Evolutionary conservation across 37 sponge, comb jelly and placozoan species (phyloP).

Genomic region (Crambe crambe): DNA sequence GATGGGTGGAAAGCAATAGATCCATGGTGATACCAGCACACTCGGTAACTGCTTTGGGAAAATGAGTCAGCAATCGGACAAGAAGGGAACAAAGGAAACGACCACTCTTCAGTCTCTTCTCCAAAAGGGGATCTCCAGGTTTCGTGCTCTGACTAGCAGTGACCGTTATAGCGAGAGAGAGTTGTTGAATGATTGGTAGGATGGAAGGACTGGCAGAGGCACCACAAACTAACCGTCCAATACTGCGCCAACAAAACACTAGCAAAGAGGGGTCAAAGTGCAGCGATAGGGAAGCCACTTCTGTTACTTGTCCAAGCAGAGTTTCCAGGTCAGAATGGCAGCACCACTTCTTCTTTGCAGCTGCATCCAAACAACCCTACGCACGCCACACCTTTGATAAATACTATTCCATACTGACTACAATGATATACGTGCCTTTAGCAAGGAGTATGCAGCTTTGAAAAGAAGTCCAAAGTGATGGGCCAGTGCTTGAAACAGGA

Average conservation of each 20-base stretch:
- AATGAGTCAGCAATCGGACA: conserved; percentile 7
- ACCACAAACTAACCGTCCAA: conserved; percentile 28
- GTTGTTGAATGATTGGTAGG: neutral
- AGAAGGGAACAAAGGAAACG: conserved; percentile 44
- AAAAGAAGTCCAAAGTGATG: conserved; percentile 7
- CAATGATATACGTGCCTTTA: conserved; percentile 4
- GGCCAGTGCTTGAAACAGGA: conserved; percentile 4
- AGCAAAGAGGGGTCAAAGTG: conserved; percentile 57
- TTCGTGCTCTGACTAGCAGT: conserved; percentile 17
- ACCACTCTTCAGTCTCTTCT: conserved; percentile 34
- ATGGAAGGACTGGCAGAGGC: neutral
- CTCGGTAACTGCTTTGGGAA: too few relatives aligned
- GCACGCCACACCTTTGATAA: neutral
- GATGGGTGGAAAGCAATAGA: neutral
- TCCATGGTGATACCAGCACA: neutral
- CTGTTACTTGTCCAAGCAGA: conserved; percentile 2
- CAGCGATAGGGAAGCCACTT: conserved; percentile 3
- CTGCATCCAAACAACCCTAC: neutral
- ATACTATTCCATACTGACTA: neutral
- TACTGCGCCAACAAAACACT: conserved; percentile 22
- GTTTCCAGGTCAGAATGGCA: neutral
- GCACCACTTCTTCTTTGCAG: neutral
- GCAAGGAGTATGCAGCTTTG: conserved; percentile 23
- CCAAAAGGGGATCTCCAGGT: neutral
- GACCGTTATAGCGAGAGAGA: conserved; percentile 42